Percentiles rank a stretch among this genome's conserved stretches.
Conservation (phyloP, 2,888 invertebrate genomes). For the Cryptus viduatorius region DNA sequence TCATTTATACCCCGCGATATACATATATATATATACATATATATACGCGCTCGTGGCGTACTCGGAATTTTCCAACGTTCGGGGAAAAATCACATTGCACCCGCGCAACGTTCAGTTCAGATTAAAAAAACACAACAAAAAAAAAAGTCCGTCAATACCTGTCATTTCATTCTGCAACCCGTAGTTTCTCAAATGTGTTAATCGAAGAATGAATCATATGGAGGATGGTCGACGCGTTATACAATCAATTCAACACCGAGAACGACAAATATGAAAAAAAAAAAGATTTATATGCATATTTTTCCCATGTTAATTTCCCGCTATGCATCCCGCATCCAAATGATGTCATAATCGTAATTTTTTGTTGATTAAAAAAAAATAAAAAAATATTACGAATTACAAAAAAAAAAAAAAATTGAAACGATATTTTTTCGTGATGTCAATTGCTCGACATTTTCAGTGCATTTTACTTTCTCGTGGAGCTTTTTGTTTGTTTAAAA, state of each 20-base stretch:
- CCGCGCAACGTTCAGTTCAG: slow-evolving; percentile 5
- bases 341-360: neutral
- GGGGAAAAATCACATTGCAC: slow-evolving; percentile 25
- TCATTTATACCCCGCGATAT: neutral
- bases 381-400: no score
- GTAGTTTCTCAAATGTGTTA: slow-evolving; percentile 38
- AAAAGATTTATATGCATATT: neutral
- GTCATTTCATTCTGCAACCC: slow-evolving; percentile 17
- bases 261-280: slow-evolving; percentile 12
- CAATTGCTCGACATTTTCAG: no score
- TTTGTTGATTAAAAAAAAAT: neutral
- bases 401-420: no score
- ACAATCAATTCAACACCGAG: slow-evolving; percentile 7
- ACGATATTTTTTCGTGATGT: no score
- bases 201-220: slow-evolving; percentile 43
- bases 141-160: slow-evolving; percentile 2
- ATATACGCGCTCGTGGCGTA: neutral
- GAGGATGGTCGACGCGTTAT: slow-evolving; percentile 16
- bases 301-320: neutral
- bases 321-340: neutral
- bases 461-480: no score
- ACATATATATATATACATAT: neutral
- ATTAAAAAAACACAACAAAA: slow-evolving; percentile 2
- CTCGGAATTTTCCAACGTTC: slow-evolving; percentile 28
- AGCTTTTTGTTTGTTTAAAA: neutral